Evolutionary conservation across 2,113 vertebrate species (phyloP), one percentile per base, ranked within the genome.

Genomic region (Odobenus rosmarus): DNA sequence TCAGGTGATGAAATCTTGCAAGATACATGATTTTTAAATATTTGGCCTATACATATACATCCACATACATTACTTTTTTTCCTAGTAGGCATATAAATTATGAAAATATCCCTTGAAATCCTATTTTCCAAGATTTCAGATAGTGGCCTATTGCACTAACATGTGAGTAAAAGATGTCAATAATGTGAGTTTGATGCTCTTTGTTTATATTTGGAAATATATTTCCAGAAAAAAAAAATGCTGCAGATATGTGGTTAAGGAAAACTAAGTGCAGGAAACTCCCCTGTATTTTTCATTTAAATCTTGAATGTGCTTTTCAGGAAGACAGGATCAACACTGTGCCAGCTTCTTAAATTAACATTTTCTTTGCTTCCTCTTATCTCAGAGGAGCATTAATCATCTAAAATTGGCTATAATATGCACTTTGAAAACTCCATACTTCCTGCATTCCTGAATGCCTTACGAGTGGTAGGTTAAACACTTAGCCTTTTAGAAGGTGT

Each of bases 341-440:
- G n/a, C 80, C 42, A 64, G 61, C 42, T 95, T 96, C 90, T 85
- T 89, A 92, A 96, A 92, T 95, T 89, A 94, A 95, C 79, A 90
- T 97, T 97, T 98, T 92, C 87, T 97, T 97, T 92, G 74, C 92
- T 97, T 96, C 67, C 64, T 90, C n/a, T 95, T 86, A 96, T 83
- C 90, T 97, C 90, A 16, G 42, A 97, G 91, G 59, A 86, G 69
- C 55, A 89, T 95, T 96, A 89, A 95, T 96, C 86, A 97, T 91
- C 72, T 92, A 82, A 89, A 95, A 93, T 81, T 87, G 85, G 88
- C 82, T 93, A 26, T 87, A 91, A 88, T 64, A 91, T 82, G 72
- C 55, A 79, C 91, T 96, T 82, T 88, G 93, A 97, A 97, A 96
- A 79, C 67, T 80, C 62, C 26, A 67, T n/a, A 57, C 49, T 89